Conservation (phyloP, 2,888 invertebrate genomes). For the Malthinus seriepunctatus region DNA sequence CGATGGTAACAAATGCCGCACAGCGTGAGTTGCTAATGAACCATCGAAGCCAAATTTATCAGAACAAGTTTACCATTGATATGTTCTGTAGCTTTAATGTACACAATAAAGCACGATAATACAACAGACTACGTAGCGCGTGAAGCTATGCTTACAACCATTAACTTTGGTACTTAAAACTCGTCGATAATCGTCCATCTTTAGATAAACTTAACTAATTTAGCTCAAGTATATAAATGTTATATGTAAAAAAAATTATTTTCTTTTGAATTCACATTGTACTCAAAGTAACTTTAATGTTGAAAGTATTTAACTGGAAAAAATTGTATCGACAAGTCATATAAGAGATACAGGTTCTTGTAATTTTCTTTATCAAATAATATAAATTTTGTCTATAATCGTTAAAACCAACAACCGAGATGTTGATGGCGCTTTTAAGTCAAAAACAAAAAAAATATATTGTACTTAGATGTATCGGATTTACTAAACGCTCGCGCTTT, state of each 20-base stretch:
- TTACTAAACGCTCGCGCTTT: too few relatives aligned
- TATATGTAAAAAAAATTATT: conserved; percentile 10
- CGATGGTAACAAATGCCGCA: conserved; percentile 32
- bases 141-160: conserved; percentile 34
- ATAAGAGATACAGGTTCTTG: too few relatives aligned
- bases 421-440: too few relatives aligned
- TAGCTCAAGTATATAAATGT: background rate
- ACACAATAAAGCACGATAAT: conserved; percentile 48
- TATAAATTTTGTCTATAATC: too few relatives aligned
- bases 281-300: background rate
- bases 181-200: conserved; percentile 23
- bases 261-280: conserved; percentile 12
- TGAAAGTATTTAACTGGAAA: background rate
- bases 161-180: conserved; percentile 28
- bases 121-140: conserved; percentile 31
- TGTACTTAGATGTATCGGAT: too few relatives aligned
- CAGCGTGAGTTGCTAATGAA: conserved; percentile 44
- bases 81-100: conserved; percentile 41
- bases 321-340: background rate
- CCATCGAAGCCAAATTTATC: conserved; percentile 46
- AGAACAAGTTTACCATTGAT: conserved; percentile 43
- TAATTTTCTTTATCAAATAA: too few relatives aligned
- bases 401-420: too few relatives aligned
- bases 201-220: conserved; percentile 25
- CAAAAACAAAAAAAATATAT: too few relatives aligned